Evolutionary conservation across 2,888 invertebrate genomes (phyloP).

Genomic region (Caenorhabditis zanzibari): DNA sequence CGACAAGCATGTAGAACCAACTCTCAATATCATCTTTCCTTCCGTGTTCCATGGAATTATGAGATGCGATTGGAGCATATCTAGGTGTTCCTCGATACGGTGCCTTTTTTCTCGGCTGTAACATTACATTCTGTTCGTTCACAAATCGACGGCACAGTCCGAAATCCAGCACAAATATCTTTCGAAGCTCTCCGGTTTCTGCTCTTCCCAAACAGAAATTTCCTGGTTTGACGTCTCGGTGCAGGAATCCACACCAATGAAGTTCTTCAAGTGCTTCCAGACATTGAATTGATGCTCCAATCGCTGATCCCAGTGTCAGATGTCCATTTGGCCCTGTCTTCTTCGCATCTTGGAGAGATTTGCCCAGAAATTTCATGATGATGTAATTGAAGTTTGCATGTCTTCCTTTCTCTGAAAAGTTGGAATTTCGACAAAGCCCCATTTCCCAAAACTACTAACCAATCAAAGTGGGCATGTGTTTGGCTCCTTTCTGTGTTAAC

Average conservation of each 20-base stretch:
- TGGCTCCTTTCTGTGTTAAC: constrained; percentile 64
- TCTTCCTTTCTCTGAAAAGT: constrained; percentile 67
- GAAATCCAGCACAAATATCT: constrained; percentile 80
- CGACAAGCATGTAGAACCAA: constrained; percentile 79
- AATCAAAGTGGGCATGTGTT: constrained; percentile 74
- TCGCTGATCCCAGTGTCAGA: constrained; percentile 77
- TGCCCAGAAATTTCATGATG: constrained; percentile 77
- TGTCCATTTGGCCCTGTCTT: constrained; percentile 71
- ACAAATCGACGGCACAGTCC: constrained; percentile 77
- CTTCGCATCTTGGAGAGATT: constrained; percentile 71
- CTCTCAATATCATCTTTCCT: constrained; percentile 78
- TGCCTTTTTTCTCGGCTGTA: constrained; percentile 75
- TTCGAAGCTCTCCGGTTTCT: constrained; percentile 75
- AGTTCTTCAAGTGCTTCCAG: constrained; percentile 81
- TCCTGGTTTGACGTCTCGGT: constrained; percentile 75
- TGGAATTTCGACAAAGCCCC: neutral
- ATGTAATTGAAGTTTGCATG: constrained; percentile 75
- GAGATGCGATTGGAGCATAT: constrained; percentile 78
- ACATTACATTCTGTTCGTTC: constrained; percentile 71
- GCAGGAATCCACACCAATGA: constrained; percentile 75
- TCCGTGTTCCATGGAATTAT: constrained; percentile 73
- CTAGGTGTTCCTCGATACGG: constrained; percentile 79
- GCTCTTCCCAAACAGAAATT: constrained; percentile 79
- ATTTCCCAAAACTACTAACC: no score
- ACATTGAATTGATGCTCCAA: constrained; percentile 78